These are phyloP conservation scores for Pteronotus mesoamericanus DNA, from an alignment of 2,797 vertebrate species.

Conservation along the genomic window DNA sequence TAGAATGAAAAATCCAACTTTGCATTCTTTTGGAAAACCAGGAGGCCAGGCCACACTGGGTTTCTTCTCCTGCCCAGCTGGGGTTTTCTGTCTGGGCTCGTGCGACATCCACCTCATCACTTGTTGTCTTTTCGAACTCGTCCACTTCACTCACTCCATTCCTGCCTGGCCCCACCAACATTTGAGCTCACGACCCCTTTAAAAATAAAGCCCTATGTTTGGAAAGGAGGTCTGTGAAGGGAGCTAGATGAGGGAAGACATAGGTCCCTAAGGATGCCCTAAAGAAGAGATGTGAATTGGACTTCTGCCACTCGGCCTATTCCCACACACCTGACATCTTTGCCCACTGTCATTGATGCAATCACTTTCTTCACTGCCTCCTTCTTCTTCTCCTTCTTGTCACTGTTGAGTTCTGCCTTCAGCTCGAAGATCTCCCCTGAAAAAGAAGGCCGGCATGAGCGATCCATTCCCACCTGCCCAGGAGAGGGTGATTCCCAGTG, in stretches of 20 bases:
- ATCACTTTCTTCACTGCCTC: conserved; percentile 99
- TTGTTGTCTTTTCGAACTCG: neutral
- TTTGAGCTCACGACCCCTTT: neutral
- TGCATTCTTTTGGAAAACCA: neutral
- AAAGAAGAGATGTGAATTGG: neutral
- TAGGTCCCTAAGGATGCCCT: neutral
- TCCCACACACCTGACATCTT: conserved; percentile 93
- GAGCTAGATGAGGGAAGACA: neutral
- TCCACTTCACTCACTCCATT: neutral
- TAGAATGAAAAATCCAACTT: conserved; percentile 26
- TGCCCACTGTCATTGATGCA: conserved; percentile 98
- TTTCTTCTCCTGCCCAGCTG: neutral
- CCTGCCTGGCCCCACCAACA: neutral
- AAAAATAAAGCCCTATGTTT: neutral
- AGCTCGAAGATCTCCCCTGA: conserved; percentile 98
- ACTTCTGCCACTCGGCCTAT: neutral
- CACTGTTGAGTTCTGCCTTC: conserved; percentile 98
- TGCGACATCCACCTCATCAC: fast-evolving
- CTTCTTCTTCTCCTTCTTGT: conserved; percentile 99
- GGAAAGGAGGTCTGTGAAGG: neutral
- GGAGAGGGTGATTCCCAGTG: neutral
- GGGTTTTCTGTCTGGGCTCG: neutral
- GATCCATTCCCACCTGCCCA: neutral
- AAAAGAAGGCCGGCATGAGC: conserved; percentile 14
- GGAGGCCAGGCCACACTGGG: neutral